phyloP scores from a whole-genome alignment of 1,140 invertebrate species.

The Notospermus geniculatus region DNA sequence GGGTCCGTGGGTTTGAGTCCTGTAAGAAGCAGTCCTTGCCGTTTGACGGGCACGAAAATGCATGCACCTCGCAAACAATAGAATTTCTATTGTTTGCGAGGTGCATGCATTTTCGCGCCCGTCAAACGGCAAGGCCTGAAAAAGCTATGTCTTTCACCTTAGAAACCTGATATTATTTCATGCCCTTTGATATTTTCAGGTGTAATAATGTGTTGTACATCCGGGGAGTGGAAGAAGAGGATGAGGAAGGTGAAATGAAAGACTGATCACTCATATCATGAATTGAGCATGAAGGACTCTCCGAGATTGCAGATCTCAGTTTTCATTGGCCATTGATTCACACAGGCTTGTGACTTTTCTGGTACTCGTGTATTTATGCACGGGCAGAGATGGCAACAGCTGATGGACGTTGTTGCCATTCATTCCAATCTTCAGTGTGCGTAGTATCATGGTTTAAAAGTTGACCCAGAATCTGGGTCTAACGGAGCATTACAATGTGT shows the following conservation, averaged over 20 bases:
- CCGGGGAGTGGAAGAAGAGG: constrained; percentile 92
- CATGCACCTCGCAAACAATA: no score
- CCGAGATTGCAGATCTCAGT: neutral
- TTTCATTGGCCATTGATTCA: neutral
- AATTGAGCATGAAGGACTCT: neutral
- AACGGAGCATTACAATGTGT: no score
- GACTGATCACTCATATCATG: constrained; percentile 63
- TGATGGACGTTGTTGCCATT: neutral
- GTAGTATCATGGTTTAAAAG: neutral
- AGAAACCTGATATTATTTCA: no score
- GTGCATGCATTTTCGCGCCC: no score
- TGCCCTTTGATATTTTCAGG: no score
- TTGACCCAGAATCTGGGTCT: no score
- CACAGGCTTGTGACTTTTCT: neutral
- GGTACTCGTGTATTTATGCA: neutral
- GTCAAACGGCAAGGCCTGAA: no score
- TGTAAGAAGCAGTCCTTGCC: no score
- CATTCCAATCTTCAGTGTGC: neutral
- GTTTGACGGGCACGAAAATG: no score
- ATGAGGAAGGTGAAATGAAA: constrained; percentile 95
- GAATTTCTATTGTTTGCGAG: no score
- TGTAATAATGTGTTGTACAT: constrained; percentile 99
- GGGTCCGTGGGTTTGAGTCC: no score
- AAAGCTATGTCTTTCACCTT: no score
- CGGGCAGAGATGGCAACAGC: neutral